Evolutionary conservation across 2,888 invertebrate genomes (phyloP).

Genomic region (Hirtodrosophila cameraria): DNA sequence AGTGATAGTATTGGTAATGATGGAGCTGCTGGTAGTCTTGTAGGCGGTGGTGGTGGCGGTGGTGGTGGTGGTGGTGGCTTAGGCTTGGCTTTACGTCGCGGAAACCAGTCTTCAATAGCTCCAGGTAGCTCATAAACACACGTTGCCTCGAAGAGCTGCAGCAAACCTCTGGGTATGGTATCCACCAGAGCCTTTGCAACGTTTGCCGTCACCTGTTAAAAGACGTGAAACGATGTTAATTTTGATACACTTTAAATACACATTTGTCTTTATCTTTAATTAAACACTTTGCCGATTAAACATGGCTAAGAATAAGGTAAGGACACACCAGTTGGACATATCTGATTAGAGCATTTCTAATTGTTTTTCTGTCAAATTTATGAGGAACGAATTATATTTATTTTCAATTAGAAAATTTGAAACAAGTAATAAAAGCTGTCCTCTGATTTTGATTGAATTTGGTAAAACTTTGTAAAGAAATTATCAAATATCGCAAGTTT

Average conservation of each 20-base stretch:
- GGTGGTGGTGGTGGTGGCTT: constrained; percentile 31
- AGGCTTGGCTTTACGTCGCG: constrained; percentile 48
- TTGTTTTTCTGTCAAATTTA: no score
- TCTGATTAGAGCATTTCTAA: no score
- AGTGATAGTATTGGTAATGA: not conserved
- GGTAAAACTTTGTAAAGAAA: no score
- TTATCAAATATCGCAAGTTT: no score
- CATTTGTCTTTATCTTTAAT: no score
- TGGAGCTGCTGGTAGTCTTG: constrained; percentile 39
- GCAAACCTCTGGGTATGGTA: constrained; percentile 73
- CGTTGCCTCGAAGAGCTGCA: constrained; percentile 69
- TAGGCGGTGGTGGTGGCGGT: constrained; percentile 35
- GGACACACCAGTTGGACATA: no score
- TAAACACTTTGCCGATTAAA: no score
- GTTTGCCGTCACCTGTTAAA: constrained; percentile 60
- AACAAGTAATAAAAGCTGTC: no score
- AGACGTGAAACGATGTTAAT: not conserved
- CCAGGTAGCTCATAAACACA: constrained; percentile 76
- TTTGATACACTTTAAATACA: not conserved
- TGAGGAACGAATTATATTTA: no score
- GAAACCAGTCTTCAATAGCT: constrained; percentile 53
- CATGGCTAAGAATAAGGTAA: no score
- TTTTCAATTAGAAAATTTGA: no score
- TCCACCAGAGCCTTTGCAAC: constrained; percentile 72
- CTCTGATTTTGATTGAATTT: no score